These are phyloP conservation scores for Achatina immaculata DNA, from an alignment of 1,140 invertebrate species.

Conservation along the genomic window DNA sequence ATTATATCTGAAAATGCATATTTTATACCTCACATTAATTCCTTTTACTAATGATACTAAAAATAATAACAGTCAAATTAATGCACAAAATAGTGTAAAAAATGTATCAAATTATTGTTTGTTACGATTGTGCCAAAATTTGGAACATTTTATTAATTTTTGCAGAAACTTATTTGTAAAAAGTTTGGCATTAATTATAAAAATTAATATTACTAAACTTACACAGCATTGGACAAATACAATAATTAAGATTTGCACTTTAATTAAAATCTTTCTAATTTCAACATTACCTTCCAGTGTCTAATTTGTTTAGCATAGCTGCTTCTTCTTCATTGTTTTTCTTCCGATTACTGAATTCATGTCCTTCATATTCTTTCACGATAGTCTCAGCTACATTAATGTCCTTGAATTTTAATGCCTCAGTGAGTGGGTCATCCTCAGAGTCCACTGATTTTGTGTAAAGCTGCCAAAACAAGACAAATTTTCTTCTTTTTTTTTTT, in stretches of 20 bases:
- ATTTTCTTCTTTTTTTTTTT: background rate
- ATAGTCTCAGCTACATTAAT: constrained; percentile 62
- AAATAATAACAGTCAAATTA: background rate
- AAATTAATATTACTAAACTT: background rate
- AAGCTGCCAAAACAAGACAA: constrained; percentile 42
- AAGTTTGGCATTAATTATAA: background rate
- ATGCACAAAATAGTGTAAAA: background rate
- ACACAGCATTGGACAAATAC: background rate
- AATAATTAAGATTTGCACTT: background rate
- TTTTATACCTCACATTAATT: too few species aligned
- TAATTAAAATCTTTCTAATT: background rate
- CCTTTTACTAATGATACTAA: too few species aligned
- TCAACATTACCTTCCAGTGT: constrained; percentile 53
- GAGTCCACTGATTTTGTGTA: constrained; percentile 37
- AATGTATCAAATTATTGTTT: background rate
- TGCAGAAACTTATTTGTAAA: background rate
- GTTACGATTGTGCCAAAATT: background rate
- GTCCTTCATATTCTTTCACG: constrained; percentile 53
- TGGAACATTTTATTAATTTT: background rate
- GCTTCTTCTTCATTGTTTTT: constrained; percentile 37
- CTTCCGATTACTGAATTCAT: constrained; percentile 41
- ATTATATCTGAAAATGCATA: constrained; percentile 61
- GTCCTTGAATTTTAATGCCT: constrained; percentile 67
- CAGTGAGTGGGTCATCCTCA: constrained; percentile 56
- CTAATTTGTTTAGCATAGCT: constrained; percentile 50